Evolutionary conservation across 2,113 vertebrate species (phyloP).

Genomic region (Poecile atricapillus): DNA sequence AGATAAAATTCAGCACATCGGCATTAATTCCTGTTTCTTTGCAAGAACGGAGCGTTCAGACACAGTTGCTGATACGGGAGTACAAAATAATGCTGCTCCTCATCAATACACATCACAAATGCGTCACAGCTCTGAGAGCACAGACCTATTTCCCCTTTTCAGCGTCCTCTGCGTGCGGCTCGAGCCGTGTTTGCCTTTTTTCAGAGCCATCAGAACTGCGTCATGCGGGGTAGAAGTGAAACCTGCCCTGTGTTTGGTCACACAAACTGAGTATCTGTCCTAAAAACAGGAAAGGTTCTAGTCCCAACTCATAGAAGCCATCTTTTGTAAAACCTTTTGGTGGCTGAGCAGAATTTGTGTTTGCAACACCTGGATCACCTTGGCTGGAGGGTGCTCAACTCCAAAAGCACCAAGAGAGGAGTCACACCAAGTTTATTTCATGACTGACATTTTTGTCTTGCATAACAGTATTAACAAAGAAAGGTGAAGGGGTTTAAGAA

Average conservation of each 20-base stretch:
- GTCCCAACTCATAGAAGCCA: background rate
- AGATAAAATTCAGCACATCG: background rate
- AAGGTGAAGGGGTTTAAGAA: slow-evolving; percentile 40
- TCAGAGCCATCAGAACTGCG: background rate
- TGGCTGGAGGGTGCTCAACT: background rate
- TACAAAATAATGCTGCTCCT: background rate
- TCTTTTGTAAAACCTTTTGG: background rate
- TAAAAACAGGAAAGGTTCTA: background rate
- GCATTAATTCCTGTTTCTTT: background rate
- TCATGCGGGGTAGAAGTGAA: background rate
- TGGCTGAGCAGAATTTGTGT: background rate
- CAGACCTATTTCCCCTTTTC: slow-evolving; percentile 11
- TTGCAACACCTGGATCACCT: background rate
- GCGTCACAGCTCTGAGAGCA: background rate
- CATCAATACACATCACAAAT: background rate
- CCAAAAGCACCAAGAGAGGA: background rate
- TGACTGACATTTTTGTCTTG: background rate
- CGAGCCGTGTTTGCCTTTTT: rapidly evolving
- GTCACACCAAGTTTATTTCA: background rate
- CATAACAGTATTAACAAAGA: slow-evolving; percentile 21
- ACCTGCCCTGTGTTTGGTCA: background rate
- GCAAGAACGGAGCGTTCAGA: background rate
- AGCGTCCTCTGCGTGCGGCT: background rate
- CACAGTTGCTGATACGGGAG: background rate
- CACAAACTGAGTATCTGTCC: background rate